phyloP scores from a whole-genome alignment of 2,888 invertebrate species.

The Pammene fasciana region DNA sequence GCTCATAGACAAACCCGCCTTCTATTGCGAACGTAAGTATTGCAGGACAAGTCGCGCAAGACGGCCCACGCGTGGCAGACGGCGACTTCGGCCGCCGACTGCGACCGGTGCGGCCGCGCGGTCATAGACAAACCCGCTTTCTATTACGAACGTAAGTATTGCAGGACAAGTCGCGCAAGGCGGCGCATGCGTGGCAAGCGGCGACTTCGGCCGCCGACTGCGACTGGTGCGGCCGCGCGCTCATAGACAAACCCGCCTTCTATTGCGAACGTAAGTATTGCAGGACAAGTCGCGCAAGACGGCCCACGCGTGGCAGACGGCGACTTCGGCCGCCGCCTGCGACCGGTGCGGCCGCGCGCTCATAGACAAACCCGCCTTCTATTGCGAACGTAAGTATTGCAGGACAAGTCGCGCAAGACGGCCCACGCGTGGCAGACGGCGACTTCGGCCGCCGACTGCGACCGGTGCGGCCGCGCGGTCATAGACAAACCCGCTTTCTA shows the following conservation, averaged over 20 bases:
- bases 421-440: slow-evolving; percentile 90
- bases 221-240: slow-evolving; percentile 90
- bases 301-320: slow-evolving; percentile 90
- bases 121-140: slow-evolving; percentile 91
- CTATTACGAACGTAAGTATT: slow-evolving; percentile 90
- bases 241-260: slow-evolving; percentile 91
- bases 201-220: slow-evolving; percentile 86
- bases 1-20: slow-evolving; percentile 90
- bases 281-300: slow-evolving; percentile 90
- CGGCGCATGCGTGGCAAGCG: slow-evolving; percentile 89
- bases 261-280: slow-evolving; percentile 90
- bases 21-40: slow-evolving; percentile 92
- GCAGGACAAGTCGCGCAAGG: slow-evolving; percentile 90
- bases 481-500: slow-evolving; percentile 92
- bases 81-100: slow-evolving; percentile 85
- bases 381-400: slow-evolving; percentile 88
- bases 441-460: slow-evolving; percentile 86
- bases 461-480: slow-evolving; percentile 90
- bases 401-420: slow-evolving; percentile 90
- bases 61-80: slow-evolving; percentile 90
- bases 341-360: slow-evolving; percentile 91
- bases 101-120: slow-evolving; percentile 91
- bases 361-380: slow-evolving; percentile 91
- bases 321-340: slow-evolving; percentile 85
- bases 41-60: slow-evolving; percentile 90